Base-by-base conservation (phyloP, 2,797 vertebrate genomes). In the Synanceia verrucosa region DNA sequence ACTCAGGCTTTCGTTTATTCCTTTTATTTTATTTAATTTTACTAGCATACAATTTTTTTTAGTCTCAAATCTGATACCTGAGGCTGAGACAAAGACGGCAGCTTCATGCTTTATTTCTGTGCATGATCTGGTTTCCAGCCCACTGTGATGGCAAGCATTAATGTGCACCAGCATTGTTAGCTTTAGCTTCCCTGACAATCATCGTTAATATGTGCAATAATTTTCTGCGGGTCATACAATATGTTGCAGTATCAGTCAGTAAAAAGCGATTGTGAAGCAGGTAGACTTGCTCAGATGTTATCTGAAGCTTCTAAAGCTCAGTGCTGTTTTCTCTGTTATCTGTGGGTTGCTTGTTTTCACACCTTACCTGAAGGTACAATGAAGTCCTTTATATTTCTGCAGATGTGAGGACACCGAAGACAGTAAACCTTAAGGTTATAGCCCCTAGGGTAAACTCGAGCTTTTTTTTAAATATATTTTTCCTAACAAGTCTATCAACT, bases 341-440 rank as follows among this genome's bases (percentile, higher is more conserved):
- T 78, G 56, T 83, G 58, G 70, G 65, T 73, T 75, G 80, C 37
- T 76, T 79, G 33, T 63, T 81, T 83, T 67, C 64, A 81, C 69
- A 62, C 61, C 73, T 63, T 85, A 76, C 78, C 59, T 86, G 89
- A 91, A 93, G 91, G 86, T 92, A 84, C 93, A 94, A 82, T 92
- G 26, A 83, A 94, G 91, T 92, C 91, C 92, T 97, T 94, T 96
- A 94, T 95, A 91, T 97, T 91, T 90, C 94, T 94, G 82, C 95
- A 96, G 96, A 96, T 96, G 90, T 95, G 95, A 95, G 94, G 94
- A 93, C 91, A 93, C 91, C 87, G 95, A 94, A 94, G 95, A 95
- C 70, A 94, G 89, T 94, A 95, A 94, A 93, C 92, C 93, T 90
- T 94, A 95, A 91, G 89, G 92, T 93, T 95, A 92, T 95, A 94